Base-by-base conservation (phyloP, 1,140 invertebrate genomes). In the Drosophila navojoa region DNA sequence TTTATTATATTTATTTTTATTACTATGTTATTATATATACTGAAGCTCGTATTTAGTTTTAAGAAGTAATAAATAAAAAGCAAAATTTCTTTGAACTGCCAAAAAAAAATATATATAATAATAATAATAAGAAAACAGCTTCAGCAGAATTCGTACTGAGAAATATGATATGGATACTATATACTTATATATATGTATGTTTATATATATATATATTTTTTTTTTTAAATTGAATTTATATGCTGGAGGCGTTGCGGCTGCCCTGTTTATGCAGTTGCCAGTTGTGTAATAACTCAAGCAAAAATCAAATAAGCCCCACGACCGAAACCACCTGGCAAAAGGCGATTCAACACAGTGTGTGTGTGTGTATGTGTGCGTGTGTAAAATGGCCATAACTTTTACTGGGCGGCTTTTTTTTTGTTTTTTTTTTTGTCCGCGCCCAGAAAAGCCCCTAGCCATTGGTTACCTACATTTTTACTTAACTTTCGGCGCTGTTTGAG, bases 381-480 rank as follows among this genome's bases (percentile, higher is more conserved):
- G 58, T 15, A 38, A 58, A 47, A 27, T 73, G 64, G 64, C 44
- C 57, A 44, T 73, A 76, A 76, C 74, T 76, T 76, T 72, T 67
- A 29, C 62, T 61, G 74, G 49, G 32, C 53, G 54, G 53, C 25
- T 61, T 66, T 49, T 16, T 71, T 71, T 64, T 62, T 40, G 71
- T 66, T 70, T 62, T 25, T 42, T 42, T 76, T 71, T 70, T 63
- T 19, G 62, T 71, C 57, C 69, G 49, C 54, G 47, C 44, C n/a
- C 19, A 40, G n/a, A 19, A 45, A 11, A 15, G 47, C 60, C 70
- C 77, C 53, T 60, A 52, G 76, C 53, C 73, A 63, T 77, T 75
- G 75, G 75, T 79, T 79, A 79, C 77, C 75, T 79, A 79, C 77
- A 79, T 79, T 77, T 77, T 66, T 66, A 74, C 66, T 79, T 79